Evolutionary conservation across 2,113 vertebrate species (phyloP).

Genomic region (Erythrocercus mccallii): DNA sequence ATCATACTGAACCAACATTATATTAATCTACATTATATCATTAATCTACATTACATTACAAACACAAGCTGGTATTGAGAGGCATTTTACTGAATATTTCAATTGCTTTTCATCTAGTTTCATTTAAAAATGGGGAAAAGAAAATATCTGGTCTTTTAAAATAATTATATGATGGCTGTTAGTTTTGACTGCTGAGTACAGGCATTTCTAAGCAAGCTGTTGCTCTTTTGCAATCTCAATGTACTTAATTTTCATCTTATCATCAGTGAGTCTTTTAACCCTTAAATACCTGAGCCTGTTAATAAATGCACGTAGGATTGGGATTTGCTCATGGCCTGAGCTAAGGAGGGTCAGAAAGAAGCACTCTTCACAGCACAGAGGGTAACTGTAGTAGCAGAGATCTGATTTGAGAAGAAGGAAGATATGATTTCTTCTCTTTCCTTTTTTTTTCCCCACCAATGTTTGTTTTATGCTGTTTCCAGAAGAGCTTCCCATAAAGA

Average conservation of each 20-base stretch:
- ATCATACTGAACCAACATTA: neutral
- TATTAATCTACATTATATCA: neutral
- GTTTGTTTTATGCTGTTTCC: neutral
- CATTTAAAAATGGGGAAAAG: neutral
- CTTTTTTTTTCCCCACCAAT: neutral
- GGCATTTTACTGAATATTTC: neutral
- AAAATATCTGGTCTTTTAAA: neutral
- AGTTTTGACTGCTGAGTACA: neutral
- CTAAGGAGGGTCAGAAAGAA: neutral
- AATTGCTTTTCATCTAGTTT: neutral
- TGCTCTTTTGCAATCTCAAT: neutral
- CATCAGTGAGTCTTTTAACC: neutral
- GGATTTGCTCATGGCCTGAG: neutral
- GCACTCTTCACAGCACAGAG: neutral
- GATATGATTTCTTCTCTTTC: neutral
- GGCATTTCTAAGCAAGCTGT: neutral
- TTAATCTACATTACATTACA: neutral
- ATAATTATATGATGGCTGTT: neutral
- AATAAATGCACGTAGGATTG: neutral
- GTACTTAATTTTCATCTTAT: neutral
- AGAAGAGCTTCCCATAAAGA: neutral
- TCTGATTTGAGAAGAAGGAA: neutral
- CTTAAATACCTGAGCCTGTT: neutral
- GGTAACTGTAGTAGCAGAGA: neutral
- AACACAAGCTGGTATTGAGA: neutral